phyloP scores from a whole-genome alignment of 1,140 invertebrate species.

The Magallana angulata region DNA sequence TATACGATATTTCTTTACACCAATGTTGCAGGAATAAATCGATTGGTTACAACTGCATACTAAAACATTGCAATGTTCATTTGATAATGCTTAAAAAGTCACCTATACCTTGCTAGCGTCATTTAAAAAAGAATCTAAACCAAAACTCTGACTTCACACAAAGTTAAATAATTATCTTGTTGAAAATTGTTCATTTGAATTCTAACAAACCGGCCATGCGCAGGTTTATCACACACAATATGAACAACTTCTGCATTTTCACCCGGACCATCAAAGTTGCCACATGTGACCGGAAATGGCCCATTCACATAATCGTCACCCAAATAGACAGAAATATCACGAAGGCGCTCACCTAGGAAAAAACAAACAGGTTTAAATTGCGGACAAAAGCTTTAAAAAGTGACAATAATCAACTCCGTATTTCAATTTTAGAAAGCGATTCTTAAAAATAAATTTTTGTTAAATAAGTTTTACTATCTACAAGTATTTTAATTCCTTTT shows the following conservation, averaged over 20 bases:
- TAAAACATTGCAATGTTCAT: too few relatives aligned
- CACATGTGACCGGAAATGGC: neutral
- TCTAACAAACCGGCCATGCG: neutral
- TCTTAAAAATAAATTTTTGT: too few relatives aligned
- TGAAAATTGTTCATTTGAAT: constrained; percentile 1
- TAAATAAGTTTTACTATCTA: too few relatives aligned
- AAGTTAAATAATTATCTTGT: neutral
- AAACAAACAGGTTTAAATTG: neutral
- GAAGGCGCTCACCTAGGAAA: neutral
- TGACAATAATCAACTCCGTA: too few relatives aligned
- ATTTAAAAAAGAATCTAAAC: neutral
- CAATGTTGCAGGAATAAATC: too few relatives aligned
- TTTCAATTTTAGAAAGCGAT: too few relatives aligned
- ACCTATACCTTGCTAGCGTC: too few relatives aligned
- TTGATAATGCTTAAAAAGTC: too few relatives aligned
- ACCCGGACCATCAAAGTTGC: neutral
- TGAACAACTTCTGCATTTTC: neutral
- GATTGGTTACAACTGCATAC: too few relatives aligned
- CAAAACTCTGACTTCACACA: neutral
- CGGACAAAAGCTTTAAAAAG: too few relatives aligned
- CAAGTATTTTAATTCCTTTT: too few relatives aligned
- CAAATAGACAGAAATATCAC: neutral
- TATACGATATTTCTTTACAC: too few relatives aligned
- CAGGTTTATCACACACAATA: neutral
- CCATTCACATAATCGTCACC: neutral